Evolutionary conservation across 2,888 invertebrate genomes (phyloP).

Genomic region (Scaptomyza flava): DNA sequence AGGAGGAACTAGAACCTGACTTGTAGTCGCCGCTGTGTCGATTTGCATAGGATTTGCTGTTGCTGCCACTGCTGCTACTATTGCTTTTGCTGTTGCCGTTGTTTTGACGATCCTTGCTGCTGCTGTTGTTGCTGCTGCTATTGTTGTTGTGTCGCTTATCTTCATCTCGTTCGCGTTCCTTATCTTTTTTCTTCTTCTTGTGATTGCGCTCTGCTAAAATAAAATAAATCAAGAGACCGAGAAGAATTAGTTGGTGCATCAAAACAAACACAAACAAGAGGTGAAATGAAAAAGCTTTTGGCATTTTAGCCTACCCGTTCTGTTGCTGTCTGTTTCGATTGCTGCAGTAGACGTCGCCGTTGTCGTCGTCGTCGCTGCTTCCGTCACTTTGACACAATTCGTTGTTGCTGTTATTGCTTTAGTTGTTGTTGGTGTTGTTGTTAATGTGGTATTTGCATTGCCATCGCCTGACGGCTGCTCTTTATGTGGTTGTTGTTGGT

Average conservation of each 20-base stretch:
- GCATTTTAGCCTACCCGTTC: constrained; percentile 57
- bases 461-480: constrained; percentile 49
- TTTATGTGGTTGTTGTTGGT: constrained; percentile 37
- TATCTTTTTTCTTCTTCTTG: constrained; percentile 84
- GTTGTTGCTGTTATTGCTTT: constrained; percentile 31
- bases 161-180: constrained; percentile 78
- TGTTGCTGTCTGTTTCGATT: constrained; percentile 50
- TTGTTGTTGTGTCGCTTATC: constrained; percentile 52
- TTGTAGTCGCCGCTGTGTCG: constrained; percentile 56
- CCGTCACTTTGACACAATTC: constrained; percentile 55
- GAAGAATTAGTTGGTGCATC: constrained; percentile 23
- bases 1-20: constrained; percentile 55
- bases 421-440: constrained; percentile 28
- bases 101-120: constrained; percentile 6
- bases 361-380: constrained; percentile 30
- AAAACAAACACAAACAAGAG: constrained; percentile 20
- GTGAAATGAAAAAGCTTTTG: constrained; percentile 44
- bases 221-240: constrained; percentile 9
- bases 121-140: not conserved
- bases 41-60: constrained; percentile 56
- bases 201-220: constrained; percentile 75
- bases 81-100: constrained; percentile 2
- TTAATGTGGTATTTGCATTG: constrained; percentile 59
- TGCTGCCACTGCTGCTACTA: constrained; percentile 22
- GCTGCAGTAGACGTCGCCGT: constrained; percentile 20